Base-by-base conservation (phyloP, 2,113 vertebrate species). In the Dipodomys stephensi region DNA sequence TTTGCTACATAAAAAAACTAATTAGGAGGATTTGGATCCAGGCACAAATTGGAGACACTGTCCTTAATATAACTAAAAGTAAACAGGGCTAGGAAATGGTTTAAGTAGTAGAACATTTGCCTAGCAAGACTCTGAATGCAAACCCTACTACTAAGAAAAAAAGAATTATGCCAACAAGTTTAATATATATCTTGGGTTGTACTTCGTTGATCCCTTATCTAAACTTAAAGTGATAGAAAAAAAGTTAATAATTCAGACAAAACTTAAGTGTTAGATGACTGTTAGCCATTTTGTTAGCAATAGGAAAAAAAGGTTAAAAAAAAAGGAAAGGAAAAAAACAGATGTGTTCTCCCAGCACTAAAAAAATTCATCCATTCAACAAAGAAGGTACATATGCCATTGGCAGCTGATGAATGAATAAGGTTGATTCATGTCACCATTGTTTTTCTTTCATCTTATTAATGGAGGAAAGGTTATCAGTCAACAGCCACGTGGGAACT, bases 181-280 rank as follows among this genome's bases (percentile, higher is more conserved):
- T 73, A 74, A 91, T 46, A 57, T 10, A 44, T 3, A 6, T 68
- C 19, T 46, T 35, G n/a, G 28, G 18, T 62, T 79, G 22, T 27
- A 69, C 53, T 88, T 72, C 49, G 23, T 23, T n/a, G 10, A 64
- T 39, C 28, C 16, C 16, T 60, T 57, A 67, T 88, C 93, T 88
- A 65, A 15, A 82, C 16, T 6, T n/a, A 90, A 79, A 90, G 27
- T 49, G 19, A 62, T 64, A 39, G 30, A 25, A 35, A 96, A 92
- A 67, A 88, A 28, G 85, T 69, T 73, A 91, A 83, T 49, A 65
- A 71, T 77, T 62, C 57, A 90, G n/a, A 68, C 46, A 85, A 88
- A 91, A 90, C 49, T 92, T 76, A 94, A 93, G 76, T 69, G 22
- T 35, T 46, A 68, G 35, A 23, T 32, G 2, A 82, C 71, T 91